Evolutionary conservation across 2,888 invertebrate species (phyloP).

Genomic region (Chrysolina americana): DNA sequence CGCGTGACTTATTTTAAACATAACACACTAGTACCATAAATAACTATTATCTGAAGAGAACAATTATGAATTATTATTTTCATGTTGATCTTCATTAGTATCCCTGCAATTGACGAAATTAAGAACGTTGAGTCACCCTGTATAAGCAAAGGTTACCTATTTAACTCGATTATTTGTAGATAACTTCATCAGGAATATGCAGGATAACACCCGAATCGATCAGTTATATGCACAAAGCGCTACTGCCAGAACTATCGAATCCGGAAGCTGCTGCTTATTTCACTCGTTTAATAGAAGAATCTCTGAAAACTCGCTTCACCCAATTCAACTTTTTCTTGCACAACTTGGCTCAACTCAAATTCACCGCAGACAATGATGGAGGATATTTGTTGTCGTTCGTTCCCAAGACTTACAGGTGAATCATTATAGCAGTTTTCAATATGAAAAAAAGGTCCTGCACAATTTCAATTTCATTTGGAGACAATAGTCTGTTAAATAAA

Average conservation of each 20-base stretch:
- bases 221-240: slow-evolving; percentile 90
- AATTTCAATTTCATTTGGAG: no score
- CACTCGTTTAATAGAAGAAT: slow-evolving; percentile 95
- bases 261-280: slow-evolving; percentile 97
- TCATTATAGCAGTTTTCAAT: slow-evolving; percentile 46
- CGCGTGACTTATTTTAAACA: no score
- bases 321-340: slow-evolving; percentile 99
- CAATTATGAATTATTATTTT: no score
- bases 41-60: no score
- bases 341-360: slow-evolving; percentile 80
- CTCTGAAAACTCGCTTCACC: slow-evolving; percentile 93
- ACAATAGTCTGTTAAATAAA: no score
- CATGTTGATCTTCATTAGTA: no score
- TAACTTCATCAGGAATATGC: slow-evolving; percentile 92
- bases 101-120: no score
- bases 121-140: no score
- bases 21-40: no score
- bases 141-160: background rate
- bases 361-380: slow-evolving; percentile 88
- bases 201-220: slow-evolving; percentile 95
- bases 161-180: slow-evolving; percentile 71
- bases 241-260: slow-evolving; percentile 91
- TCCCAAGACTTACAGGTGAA: slow-evolving; percentile 93
- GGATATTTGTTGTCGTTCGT: slow-evolving; percentile 92
- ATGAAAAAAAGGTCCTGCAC: no score